A percentile compares a stretch with the other conserved stretches of the same genome.
Conservation (phyloP, 2,797 vertebrate species). For the Macropodus opercularis region DNA sequence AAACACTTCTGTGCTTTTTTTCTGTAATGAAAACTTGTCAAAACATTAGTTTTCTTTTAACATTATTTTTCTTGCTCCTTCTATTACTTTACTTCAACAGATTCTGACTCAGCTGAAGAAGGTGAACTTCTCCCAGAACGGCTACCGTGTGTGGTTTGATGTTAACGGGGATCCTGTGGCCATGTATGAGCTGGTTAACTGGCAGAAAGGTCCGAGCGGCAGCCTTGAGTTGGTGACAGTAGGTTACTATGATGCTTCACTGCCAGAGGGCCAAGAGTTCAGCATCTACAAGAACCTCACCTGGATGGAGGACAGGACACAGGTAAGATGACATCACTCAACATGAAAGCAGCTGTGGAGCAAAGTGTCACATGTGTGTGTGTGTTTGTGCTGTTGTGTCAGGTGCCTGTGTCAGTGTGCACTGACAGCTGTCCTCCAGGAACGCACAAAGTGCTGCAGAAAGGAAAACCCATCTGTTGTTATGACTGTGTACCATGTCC, state of each 20-base stretch:
- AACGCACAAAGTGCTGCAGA: conserved; percentile 72
- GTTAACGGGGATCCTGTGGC: conserved; percentile 77
- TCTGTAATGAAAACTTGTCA: too few species aligned
- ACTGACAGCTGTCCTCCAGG: conserved; percentile 72
- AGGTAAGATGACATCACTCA: conserved; percentile 38
- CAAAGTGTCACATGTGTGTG: neutral
- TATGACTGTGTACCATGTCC: conserved; percentile 73
- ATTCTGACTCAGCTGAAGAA: conserved; percentile 63
- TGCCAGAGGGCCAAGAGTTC: conserved; percentile 64
- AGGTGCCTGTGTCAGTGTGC: conserved; percentile 77
- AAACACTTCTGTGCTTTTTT: too few species aligned
- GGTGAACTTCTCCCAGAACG: too few species aligned
- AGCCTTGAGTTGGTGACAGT: conserved; percentile 65
- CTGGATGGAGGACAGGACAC: conserved; percentile 55
- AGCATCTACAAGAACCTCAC: conserved; percentile 57
- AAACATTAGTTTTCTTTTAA: too few species aligned
- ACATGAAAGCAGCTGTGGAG: neutral
- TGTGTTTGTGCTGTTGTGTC: neutral
- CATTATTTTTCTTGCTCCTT: neutral
- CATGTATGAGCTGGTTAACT: conserved; percentile 80
- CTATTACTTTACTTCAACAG: too few species aligned
- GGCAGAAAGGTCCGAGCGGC: conserved; percentile 65
- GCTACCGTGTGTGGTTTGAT: conserved; percentile 74
- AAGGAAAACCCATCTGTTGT: conserved; percentile 64
- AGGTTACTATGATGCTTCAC: conserved; percentile 73